Base-by-base conservation (phyloP, 2,888 invertebrate genomes). In the Empis livida region DNA sequence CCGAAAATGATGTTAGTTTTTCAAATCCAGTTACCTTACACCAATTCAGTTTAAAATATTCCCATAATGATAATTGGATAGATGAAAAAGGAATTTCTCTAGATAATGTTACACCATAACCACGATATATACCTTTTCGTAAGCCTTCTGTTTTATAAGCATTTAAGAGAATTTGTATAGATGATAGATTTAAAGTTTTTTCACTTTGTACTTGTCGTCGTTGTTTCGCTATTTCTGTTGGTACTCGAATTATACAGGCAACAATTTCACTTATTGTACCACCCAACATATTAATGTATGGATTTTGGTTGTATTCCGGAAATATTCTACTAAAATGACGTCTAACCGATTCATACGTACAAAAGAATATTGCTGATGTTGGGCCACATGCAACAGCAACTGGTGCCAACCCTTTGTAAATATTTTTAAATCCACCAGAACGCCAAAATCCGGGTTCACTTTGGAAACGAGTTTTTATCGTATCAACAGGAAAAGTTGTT, bases 61-160 rank as follows among this genome's bases (percentile, higher is more conserved):
- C 99, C 91, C 97, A 95, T 4, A 95, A 65, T 0, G 97, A 96
- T 71, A 95, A 88, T 70, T 99, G 95, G 48, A 99, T 85, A 46
- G 94, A 76, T 17, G 94, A 89, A 71, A 97, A 99, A 0, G 99
- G 97, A 50, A 97, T 77, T 68, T 96, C 95, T 8, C 87, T 68
- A 57, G 78, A 63, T 14, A 88, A 70, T 0, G 90, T 91, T 10
- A 83, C 82, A 9, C 80, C 74, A 61, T 86, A 85, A 0, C 93
- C 91, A 10, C 86, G 73, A 64, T 85, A 87, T 10, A 87, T 64
- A 0, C 69, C 68, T 16, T 64, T 63, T 2, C 71, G 63, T 3
- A 82, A 51, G 0, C 83, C 82, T 53, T 82, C 82, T 0, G 72
- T 64, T 59, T 68, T 74, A 58, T 78, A 80, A 0, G 82, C 82